Base-by-base conservation (phyloP, 2,888 invertebrate species). In the Hanleya hanleyi region DNA sequence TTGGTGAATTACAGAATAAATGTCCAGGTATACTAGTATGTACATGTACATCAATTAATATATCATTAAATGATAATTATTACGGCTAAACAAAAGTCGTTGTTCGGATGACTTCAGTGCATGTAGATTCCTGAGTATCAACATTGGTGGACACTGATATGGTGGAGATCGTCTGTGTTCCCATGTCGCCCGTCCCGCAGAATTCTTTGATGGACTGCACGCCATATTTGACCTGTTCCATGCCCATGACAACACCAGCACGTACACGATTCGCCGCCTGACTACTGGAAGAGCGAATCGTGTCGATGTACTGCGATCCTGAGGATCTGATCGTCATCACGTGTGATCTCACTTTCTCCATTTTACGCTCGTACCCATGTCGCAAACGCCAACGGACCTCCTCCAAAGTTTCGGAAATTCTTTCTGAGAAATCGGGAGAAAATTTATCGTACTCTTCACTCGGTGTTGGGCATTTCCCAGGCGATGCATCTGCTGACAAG, bases 161-260 rank as follows among this genome's bases (percentile, higher is more conserved):
- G 72, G 85, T 86, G 22, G 89, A 89, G 5, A 89, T 81, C 5
- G 89, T 89, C 51, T 88, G 87, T 0, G 79, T 77, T 4, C 87
- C 85, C 84, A 89, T 86, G 62, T 88, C 87, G 12, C 89, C 87
- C 0, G 88, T 87, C 18, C 88, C 87, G 72, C 89, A 89, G 29
- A 89, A 83, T 76, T 89, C 88, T 62, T 86, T 86, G 76, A 89
- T 85, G 41, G 88, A 88, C 81, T 84, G 86, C 15, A 87, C 85
- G 29, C 85, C 84, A 74, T 81, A 86, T 72, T 89, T 89, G 38
- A 89, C 86, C 69, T 87, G 83, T 70, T 87, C 87, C 73, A 88
- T 83, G 15, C 87, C 86, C 57, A 84, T 71, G 1, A 81, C 87
- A 9, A 89, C 83, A 33, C 88, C 87, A 32, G 85, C 85, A 68